phyloP scores from a whole-genome alignment of 1,140 invertebrate species.

The Temnothorax nylanderi region DNA sequence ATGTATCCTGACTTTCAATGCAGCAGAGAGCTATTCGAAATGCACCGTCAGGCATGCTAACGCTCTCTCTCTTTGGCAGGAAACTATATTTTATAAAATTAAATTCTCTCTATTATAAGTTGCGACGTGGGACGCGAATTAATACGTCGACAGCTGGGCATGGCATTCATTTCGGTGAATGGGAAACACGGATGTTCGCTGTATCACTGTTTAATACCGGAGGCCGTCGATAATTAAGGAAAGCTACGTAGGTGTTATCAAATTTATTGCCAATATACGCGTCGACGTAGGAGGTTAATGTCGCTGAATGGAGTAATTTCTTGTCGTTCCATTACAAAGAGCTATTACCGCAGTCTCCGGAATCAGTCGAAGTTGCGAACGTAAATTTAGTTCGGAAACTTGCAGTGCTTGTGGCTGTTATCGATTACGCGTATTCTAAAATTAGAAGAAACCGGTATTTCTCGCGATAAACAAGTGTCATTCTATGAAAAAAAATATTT shows the following conservation, averaged over 20 bases:
- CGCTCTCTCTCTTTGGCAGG: neutral
- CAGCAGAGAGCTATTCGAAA: neutral
- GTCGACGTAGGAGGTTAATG: slow-evolving; percentile 24
- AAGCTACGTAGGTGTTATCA: slow-evolving; percentile 36
- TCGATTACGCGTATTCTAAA: slow-evolving; percentile 4
- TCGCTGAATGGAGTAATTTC: slow-evolving; percentile 45
- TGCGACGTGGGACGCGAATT: slow-evolving; percentile 5
- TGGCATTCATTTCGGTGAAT: neutral
- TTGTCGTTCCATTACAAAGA: slow-evolving; percentile 41
- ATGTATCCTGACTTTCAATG: neutral
- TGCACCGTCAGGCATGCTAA: neutral
- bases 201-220: neutral
- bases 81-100: slow-evolving; percentile 6
- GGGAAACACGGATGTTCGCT: neutral
- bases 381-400: slow-evolving; percentile 45
- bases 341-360: slow-evolving; percentile 11
- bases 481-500: neutral
- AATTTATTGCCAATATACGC: slow-evolving; percentile 32
- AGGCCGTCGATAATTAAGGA: slow-evolving; percentile 21
- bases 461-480: neutral
- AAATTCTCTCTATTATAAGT: neutral
- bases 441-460: neutral
- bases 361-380: slow-evolving; percentile 11
- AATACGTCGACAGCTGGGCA: neutral
- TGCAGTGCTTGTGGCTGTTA: slow-evolving; percentile 15